These are phyloP conservation scores for Camelus bactrianus DNA, from an alignment of 2,113 vertebrate genomes.

Conservation along the genomic window DNA sequence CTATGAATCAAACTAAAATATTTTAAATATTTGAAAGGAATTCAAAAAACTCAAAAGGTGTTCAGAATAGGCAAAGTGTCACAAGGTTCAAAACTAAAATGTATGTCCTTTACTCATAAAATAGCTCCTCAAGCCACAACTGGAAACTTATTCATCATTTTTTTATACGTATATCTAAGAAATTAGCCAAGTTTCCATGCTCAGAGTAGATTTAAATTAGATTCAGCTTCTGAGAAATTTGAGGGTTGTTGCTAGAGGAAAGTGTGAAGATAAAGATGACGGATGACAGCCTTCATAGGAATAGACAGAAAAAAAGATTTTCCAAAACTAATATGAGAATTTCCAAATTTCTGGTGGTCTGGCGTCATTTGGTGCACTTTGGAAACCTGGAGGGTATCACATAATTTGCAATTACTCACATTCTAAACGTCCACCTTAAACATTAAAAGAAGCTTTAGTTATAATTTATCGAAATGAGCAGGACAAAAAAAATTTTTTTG, in stretches of 20 bases:
- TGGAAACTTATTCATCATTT: conserved; percentile 38
- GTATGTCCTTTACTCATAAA: conserved; percentile 34
- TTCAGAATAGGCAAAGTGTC: background rate
- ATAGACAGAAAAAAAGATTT: conserved; percentile 36
- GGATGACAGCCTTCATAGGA: conserved; percentile 48
- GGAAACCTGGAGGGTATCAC: background rate
- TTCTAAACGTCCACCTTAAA: background rate
- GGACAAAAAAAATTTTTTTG: background rate
- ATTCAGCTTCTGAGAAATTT: conserved; percentile 57
- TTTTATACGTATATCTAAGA: conserved; percentile 38
- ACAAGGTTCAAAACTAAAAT: background rate
- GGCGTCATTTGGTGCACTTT: background rate
- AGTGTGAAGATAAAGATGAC: conserved; percentile 52
- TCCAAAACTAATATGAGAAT: conserved; percentile 41
- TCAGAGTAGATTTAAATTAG: conserved; percentile 66
- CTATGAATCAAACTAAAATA: background rate
- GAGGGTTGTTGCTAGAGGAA: conserved; percentile 34
- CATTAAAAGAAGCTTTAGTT: background rate
- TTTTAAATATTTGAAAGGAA: background rate
- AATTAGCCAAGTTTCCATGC: conserved; percentile 26
- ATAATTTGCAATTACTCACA: background rate
- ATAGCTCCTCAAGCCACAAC: background rate
- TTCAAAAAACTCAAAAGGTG: background rate
- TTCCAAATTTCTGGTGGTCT: background rate
- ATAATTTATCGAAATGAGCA: background rate